Evolutionary conservation across 2,797 vertebrate genomes (phyloP).

Genomic region (Epinephelus malabaricus): DNA sequence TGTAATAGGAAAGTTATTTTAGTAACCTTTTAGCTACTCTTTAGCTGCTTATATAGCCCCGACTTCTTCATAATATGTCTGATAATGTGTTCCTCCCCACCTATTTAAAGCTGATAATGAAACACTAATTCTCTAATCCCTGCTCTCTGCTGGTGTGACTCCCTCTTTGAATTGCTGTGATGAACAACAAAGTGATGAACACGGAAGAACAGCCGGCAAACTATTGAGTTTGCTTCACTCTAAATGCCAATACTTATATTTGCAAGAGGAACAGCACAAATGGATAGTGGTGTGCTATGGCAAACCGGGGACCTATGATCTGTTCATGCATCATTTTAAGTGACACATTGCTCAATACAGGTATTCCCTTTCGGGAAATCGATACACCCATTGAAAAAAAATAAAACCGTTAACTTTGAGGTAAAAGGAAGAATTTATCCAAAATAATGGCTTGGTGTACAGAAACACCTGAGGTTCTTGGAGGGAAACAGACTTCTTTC

Average conservation of each 20-base stretch:
- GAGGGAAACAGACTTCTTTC: conserved; percentile 20
- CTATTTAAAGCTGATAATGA: conserved; percentile 48
- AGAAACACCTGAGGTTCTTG: conserved; percentile 40
- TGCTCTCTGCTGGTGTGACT: background rate
- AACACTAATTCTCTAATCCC: conserved; percentile 37
- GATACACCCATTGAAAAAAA: conserved; percentile 49
- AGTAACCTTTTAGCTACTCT: background rate
- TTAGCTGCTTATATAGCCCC: background rate
- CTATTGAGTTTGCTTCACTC: conserved; percentile 51
- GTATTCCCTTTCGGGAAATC: conserved; percentile 68
- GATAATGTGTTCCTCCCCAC: conserved; percentile 10
- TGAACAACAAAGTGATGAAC: conserved; percentile 45
- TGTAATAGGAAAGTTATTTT: background rate
- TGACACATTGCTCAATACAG: conserved; percentile 73
- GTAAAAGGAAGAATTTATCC: conserved; percentile 46
- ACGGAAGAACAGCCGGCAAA: conserved; percentile 47
- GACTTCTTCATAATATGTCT: background rate
- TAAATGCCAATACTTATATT: conserved; percentile 67
- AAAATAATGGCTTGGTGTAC: conserved; percentile 43
- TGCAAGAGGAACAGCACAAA: conserved; percentile 62
- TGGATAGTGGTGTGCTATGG: conserved; percentile 51
- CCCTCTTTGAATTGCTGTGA: background rate
- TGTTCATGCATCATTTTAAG: conserved; percentile 77
- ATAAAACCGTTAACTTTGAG: conserved; percentile 49
- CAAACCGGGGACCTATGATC: conserved; percentile 65